Percentiles rank a stretch among this genome's conserved stretches.
Evolutionary conservation across 30 jellyfish, hydroid and myxozoan species (phyloP).

Genomic region (Rhopilema esculentum): DNA sequence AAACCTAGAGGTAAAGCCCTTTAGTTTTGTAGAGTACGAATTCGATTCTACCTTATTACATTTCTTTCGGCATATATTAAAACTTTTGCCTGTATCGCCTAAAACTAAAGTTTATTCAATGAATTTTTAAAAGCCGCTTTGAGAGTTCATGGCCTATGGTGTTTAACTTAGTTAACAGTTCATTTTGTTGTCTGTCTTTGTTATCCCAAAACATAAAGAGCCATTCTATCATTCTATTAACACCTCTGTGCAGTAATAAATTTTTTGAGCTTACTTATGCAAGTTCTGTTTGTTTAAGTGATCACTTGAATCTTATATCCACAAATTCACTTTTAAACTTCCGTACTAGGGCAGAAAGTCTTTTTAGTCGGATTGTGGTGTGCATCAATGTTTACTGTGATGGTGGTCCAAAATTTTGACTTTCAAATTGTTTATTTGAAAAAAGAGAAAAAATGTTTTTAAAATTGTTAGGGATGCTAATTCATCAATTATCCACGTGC

Average conservation of each 20-base stretch:
- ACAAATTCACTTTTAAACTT: not conserved
- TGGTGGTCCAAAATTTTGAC: not conserved
- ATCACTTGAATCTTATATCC: not conserved
- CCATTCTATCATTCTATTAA: not conserved
- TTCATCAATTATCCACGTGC: not conserved
- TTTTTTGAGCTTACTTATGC: not conserved
- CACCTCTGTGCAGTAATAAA: not conserved
- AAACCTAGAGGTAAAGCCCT: too few relatives aligned
- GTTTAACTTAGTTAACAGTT: not conserved
- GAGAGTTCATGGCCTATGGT: not conserved
- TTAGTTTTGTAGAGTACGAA: too few relatives aligned
- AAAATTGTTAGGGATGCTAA: not conserved
- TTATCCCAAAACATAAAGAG: not conserved
- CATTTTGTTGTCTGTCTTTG: not conserved
- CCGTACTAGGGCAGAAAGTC: not conserved
- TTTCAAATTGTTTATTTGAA: not conserved
- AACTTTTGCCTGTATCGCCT: not conserved
- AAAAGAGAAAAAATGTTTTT: not conserved
- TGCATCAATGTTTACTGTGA: not conserved
- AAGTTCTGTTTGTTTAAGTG: not conserved
- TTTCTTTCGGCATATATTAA: not conserved
- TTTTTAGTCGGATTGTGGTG: not conserved
- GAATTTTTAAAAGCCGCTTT: not conserved
- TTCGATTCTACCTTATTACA: not conserved
- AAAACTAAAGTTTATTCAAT: not conserved